Base-by-base conservation (phyloP, 1,140 invertebrate species). In the Littorina saxatilis region DNA sequence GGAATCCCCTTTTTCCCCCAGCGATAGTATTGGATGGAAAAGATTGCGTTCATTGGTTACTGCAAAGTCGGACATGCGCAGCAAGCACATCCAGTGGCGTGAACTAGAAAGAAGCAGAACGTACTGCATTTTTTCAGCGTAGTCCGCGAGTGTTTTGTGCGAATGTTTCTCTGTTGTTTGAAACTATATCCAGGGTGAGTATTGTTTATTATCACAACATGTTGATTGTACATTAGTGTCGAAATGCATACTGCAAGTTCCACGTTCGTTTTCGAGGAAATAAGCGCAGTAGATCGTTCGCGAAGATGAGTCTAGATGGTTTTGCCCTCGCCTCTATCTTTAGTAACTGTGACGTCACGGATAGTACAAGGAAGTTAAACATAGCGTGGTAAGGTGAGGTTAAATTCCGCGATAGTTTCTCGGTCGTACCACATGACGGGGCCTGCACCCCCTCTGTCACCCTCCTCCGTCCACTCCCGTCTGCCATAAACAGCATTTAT, bases 361-460 rank as follows among this genome's bases (percentile, higher is more conserved):
- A 39, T 23, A 43, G 70, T 73, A 73, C 70, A 40, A 35, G 70
- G 4, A 20, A 43, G 37, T 73, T 43, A 73, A 73, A 73, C 17
- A 43, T 43, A 23, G 43, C 13, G 0, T 7, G 3, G 35, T 17
- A 3, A 17, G 29, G 66, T 9, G 17, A 37, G 66, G 29, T 35
- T 32, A 70, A 35, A 70, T 70, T 70, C 37, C 29, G 29, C 35
- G 29, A 9, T 32, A 13, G 37, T 15, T 37, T 61, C 9, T 23
- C 23, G 23, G 20, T n/a, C 58, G 23, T 7, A 39, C 13, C 70
- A 4, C 17, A 17, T 73, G 43, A 47, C 1, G 39, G 17, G 9
- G 39, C 70, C 35, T n/a, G 7, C 11, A 73, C 70, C 35, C 35
- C 13, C 70, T n/a, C n/a, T n/a, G n/a, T n/a, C 37, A 37, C 40